Evolutionary conservation across 2,888 invertebrate species (phyloP).

Genomic region (Poecilobothrus nobilitatus): DNA sequence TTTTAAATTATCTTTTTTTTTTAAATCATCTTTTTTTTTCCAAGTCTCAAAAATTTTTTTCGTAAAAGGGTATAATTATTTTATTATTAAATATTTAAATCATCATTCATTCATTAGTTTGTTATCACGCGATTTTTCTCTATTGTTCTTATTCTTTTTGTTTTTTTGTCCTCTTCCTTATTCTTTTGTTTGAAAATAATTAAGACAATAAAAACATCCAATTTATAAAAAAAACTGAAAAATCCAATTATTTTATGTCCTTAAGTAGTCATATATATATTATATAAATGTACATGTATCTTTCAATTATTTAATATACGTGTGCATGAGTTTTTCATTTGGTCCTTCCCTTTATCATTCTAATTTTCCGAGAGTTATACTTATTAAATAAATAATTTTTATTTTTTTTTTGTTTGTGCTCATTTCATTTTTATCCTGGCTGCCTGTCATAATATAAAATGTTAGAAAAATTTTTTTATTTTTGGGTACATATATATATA

Average conservation of each 20-base stretch:
- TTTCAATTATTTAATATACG: too few relatives aligned
- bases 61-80: background rate
- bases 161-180: background rate
- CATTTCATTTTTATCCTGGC: too few relatives aligned
- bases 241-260: constrained; percentile 1
- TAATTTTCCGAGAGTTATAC: background rate
- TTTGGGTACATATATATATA: too few relatives aligned
- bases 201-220: constrained; percentile 1
- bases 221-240: background rate
- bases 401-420: too few relatives aligned
- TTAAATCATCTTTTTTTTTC: too few relatives aligned
- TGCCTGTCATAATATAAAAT: background rate
- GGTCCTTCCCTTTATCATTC: too few relatives aligned
- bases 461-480: background rate
- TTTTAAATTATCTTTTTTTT: too few relatives aligned
- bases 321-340: too few relatives aligned
- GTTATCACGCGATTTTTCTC: background rate
- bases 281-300: background rate
- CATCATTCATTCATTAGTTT: background rate
- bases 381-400: background rate
- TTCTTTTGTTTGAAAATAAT: background rate
- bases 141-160: too few relatives aligned
- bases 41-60: too few relatives aligned
- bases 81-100: background rate
- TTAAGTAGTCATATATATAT: constrained; percentile 1